Evolutionary conservation across 2,113 vertebrate genomes (phyloP), one percentile per base, ranked within the genome.

Genomic region (Xiphias gladius): DNA sequence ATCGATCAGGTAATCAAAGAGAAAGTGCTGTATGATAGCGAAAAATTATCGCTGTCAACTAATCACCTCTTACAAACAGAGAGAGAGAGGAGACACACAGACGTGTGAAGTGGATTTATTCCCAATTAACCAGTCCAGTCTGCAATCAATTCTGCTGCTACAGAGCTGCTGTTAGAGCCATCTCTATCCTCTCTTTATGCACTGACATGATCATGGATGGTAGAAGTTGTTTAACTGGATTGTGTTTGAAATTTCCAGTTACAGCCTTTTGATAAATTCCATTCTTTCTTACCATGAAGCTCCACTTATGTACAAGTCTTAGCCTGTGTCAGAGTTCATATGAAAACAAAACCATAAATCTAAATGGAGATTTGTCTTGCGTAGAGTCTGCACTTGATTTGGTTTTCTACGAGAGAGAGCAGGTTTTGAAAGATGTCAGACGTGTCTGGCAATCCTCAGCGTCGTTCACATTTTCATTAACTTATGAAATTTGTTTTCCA

Each of bases 1-100:
- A 94, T 92, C 76, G 93, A 95, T 94, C 76, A 64, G 6, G 80
- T 79, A 80, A 93, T 94, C 92, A 88, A 79, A 89, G 81, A 78
- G 75, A 88, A 88, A 57, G 83, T 62, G 59, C 67, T 46, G 78
- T 73, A 82, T 86, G 80, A 93, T 76, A 37, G 73, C 43, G 62
- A 61, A 66, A n/a, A 86, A 92, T 91, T 85, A 87, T 78, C 65
- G 79, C 46, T n/a, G 41, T 55, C 78, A 64, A 87, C 91, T 92
- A 90, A 93, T 93, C 89, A 88, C 19, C 28, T 5, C 59, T 57
- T 85, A 91, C 91, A 90, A 92, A 88, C 83, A 70, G 35, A 35
- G 32, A 86, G 41, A 48, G 65, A 67, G 73, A 43, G 41, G 43
- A 46, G 52, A 70, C 75, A 86, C 59, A 35, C 73, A 70, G 76